Percentiles rank a stretch among this genome's conserved stretches.
phyloP scores from a whole-genome alignment of 2,888 invertebrate genomes.

The Thymelicus sylvestris region DNA sequence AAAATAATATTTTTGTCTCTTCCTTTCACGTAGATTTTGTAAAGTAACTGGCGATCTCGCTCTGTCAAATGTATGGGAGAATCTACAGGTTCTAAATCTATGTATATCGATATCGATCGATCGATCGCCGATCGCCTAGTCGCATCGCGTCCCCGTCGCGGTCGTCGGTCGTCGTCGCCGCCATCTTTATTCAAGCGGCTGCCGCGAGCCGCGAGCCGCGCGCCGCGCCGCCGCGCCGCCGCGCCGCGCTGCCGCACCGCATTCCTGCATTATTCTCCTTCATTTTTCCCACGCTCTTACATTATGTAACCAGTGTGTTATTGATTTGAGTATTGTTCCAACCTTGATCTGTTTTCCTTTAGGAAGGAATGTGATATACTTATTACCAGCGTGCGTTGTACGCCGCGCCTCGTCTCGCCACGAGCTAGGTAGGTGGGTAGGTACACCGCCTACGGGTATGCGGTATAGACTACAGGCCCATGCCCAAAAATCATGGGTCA shows the following conservation, averaged over 20 bases:
- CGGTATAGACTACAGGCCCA: too few species aligned
- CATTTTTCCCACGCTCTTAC: constrained; percentile 35
- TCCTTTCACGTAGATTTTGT: too few species aligned
- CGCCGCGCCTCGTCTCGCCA: neutral
- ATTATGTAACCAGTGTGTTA: constrained; percentile 26
- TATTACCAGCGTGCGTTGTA: neutral
- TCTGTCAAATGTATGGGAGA: too few species aligned
- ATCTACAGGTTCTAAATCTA: too few species aligned
- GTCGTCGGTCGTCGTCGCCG: neutral
- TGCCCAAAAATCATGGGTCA: too few species aligned
- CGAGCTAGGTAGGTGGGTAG: too few species aligned
- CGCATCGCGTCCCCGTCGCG: too few species aligned
- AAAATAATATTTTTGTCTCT: too few species aligned
- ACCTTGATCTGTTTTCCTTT: constrained; percentile 29
- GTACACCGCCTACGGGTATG: too few species aligned
- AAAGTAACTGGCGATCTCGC: too few species aligned
- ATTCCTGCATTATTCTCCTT: constrained; percentile 33
- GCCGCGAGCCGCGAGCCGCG: neutral
- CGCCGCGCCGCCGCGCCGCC: neutral
- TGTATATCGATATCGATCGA: too few species aligned
- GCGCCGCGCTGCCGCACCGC: neutral
- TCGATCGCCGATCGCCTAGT: too few species aligned
- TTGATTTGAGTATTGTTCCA: constrained; percentile 24
- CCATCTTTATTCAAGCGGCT: constrained; percentile 13
- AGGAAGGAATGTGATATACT: constrained; percentile 2